A percentile compares a stretch with the other conserved stretches of the same genome.
Evolutionary conservation across 2,797 vertebrate genomes (phyloP).

Genomic region (Gymnopithys bicolor): DNA sequence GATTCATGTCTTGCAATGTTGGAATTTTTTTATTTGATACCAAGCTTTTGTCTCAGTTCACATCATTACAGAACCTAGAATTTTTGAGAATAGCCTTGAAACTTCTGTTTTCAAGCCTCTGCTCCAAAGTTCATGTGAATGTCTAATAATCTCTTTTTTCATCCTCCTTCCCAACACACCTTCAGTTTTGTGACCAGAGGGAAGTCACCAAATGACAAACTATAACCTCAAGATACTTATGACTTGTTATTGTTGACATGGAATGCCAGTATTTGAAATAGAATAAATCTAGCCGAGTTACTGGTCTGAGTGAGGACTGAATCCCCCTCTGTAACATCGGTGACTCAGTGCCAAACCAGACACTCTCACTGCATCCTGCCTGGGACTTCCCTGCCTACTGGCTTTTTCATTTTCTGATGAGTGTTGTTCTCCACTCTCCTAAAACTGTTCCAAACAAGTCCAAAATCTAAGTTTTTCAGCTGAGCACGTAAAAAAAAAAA

Average conservation of each 20-base stretch:
- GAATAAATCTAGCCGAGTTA: not conserved
- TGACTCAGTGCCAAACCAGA: not conserved
- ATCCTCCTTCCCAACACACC: not conserved
- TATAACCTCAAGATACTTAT: not conserved
- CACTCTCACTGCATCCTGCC: not conserved
- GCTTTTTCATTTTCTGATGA: accelerated
- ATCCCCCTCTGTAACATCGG: not conserved
- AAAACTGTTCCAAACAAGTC: not conserved
- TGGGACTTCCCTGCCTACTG: not conserved
- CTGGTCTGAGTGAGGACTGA: not conserved
- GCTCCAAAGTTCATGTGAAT: not conserved
- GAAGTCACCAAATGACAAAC: not conserved
- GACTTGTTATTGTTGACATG: not conserved
- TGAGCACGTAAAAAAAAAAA: not conserved
- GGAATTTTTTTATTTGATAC: not conserved
- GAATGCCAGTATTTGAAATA: not conserved
- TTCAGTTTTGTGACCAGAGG: not conserved
- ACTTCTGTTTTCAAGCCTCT: not conserved
- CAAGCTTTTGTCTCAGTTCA: not conserved
- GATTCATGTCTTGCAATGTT: accelerated
- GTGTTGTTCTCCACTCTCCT: not conserved
- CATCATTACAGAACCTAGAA: not conserved
- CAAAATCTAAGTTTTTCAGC: not conserved
- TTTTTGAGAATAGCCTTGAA: not conserved
- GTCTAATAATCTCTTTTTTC: not conserved